These are phyloP conservation scores for Pelodiscus sinensis DNA, from an alignment of 2,113 vertebrate species.

Conservation along the genomic window DNA sequence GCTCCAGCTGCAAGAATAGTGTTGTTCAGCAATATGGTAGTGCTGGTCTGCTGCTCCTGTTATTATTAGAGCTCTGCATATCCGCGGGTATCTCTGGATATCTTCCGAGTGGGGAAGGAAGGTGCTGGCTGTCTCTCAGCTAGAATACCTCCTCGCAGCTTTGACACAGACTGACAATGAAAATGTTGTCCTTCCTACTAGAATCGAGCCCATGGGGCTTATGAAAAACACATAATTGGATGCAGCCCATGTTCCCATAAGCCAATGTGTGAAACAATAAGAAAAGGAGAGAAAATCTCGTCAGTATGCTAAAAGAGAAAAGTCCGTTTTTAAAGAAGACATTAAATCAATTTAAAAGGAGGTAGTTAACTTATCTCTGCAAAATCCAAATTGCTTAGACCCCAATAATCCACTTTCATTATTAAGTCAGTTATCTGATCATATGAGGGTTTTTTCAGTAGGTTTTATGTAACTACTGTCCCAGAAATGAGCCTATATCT, in stretches of 20 bases:
- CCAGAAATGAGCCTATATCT: not conserved
- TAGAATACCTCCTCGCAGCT: rapidly evolving
- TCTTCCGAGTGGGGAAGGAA: not conserved
- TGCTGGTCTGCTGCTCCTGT: not conserved
- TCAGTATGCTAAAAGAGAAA: not conserved
- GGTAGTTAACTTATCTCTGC: not conserved
- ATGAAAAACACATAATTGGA: conserved; percentile 19
- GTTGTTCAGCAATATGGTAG: not conserved
- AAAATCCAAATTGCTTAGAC: conserved; percentile 1
- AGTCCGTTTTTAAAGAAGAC: conserved; percentile 6
- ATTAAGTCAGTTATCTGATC: conserved; percentile 35
- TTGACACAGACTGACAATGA: rapidly evolving
- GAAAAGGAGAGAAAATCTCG: conserved; percentile 39
- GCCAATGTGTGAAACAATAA: conserved; percentile 26
- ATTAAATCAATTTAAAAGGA: conserved; percentile 29
- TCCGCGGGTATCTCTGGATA: no score
- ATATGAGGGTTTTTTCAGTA: not conserved
- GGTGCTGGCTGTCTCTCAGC: not conserved
- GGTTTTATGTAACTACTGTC: conserved; percentile 21
- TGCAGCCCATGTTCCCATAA: conserved; percentile 17
- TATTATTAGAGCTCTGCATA: no score
- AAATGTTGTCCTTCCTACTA: conserved; percentile 18
- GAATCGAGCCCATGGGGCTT: conserved; percentile 23
- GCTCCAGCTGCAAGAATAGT: not conserved
- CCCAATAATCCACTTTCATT: not conserved